phyloP scores from a whole-genome alignment of 1,140 invertebrate genomes.

The Pomacea maculata region DNA sequence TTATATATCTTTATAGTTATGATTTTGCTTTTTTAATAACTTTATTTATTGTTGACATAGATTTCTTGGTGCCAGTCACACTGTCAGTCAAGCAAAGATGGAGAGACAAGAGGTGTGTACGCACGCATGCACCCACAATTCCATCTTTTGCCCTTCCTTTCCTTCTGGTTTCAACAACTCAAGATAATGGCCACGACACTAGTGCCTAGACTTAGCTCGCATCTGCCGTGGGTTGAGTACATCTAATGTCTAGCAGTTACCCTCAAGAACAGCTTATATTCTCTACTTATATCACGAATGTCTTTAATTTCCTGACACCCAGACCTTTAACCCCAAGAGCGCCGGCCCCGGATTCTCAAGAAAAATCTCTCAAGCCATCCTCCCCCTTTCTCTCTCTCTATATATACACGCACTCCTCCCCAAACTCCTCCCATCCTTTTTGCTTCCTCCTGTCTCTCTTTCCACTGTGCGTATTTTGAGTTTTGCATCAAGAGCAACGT shows the following conservation, averaged over 20 bases:
- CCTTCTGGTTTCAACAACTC: not conserved
- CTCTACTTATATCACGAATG: slow-evolving; percentile 2
- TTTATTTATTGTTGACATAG: too few species aligned
- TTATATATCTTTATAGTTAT: too few species aligned
- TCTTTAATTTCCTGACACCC: slow-evolving; percentile 1
- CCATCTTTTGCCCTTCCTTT: not conserved
- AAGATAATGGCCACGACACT: not conserved
- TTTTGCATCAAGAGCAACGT: not conserved
- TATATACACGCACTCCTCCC: not conserved
- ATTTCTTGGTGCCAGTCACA: too few species aligned
- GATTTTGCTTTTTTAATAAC: too few species aligned
- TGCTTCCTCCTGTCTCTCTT: slow-evolving; percentile 7
- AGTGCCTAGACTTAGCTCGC: not conserved
- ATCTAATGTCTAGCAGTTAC: not conserved
- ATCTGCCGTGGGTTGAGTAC: not conserved
- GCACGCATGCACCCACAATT: not conserved
- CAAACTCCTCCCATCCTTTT: not conserved
- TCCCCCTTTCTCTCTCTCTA: not conserved
- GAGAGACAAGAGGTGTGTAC: not conserved
- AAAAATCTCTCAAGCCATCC: not conserved
- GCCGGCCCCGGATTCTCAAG: not conserved
- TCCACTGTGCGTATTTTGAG: not conserved
- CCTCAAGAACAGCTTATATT: not conserved
- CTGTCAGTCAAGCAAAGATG: too few species aligned
- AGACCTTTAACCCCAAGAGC: too few species aligned